Percentiles rank a stretch among this genome's conserved stretches.
Evolutionary conservation across 2,113 vertebrate genomes (phyloP).

Genomic region (Oenanthe oenanthe): DNA sequence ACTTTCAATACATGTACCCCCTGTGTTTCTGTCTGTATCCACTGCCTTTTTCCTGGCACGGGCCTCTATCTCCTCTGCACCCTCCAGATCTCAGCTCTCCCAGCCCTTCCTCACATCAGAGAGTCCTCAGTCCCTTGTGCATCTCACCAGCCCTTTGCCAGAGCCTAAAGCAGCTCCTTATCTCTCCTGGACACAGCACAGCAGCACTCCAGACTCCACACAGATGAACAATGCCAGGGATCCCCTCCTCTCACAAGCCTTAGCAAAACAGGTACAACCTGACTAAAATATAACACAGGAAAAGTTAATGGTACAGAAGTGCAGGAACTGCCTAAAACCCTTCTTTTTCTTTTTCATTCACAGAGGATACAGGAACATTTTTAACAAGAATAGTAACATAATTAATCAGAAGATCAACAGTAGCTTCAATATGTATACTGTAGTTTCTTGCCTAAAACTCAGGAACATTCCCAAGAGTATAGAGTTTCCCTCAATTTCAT

Average conservation of each 20-base stretch:
- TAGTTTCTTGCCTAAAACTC: background rate
- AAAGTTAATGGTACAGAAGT: background rate
- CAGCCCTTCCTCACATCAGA: background rate
- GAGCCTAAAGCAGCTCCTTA: background rate
- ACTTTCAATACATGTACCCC: background rate
- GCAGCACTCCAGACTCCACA: background rate
- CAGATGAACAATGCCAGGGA: background rate
- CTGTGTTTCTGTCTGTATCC: background rate
- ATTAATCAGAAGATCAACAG: background rate
- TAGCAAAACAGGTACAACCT: background rate
- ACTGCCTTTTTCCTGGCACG: background rate
- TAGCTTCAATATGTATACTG: background rate
- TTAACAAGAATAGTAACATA: background rate
- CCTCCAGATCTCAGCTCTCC: background rate
- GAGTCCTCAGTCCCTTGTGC: background rate
- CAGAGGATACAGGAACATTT: background rate
- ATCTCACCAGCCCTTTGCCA: background rate
- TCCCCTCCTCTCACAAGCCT: background rate
- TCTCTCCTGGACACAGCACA: background rate
- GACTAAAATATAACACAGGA: background rate
- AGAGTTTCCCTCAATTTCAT: background rate
- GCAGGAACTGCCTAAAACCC: background rate
- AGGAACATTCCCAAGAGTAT: background rate
- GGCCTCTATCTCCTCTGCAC: background rate
- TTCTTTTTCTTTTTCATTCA: background rate